phyloP scores from a whole-genome alignment of 1,140 invertebrate genomes.

The Venturia canescens region DNA sequence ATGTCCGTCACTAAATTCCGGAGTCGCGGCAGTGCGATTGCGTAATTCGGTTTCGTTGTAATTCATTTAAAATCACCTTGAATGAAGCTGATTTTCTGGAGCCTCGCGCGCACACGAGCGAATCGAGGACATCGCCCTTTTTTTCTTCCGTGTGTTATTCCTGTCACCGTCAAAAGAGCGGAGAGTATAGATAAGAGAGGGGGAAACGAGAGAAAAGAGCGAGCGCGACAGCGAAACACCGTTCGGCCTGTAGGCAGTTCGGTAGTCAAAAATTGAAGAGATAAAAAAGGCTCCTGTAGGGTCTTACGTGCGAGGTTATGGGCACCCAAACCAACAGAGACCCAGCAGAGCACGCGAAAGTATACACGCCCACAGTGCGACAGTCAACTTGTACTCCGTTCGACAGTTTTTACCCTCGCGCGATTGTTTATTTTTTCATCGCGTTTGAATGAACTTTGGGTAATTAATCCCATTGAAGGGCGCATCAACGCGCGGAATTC shows the following conservation, averaged over 20 bases:
- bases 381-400: not conserved
- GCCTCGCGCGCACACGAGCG: not conserved
- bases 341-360: not conserved
- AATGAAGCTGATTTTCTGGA: too few species aligned
- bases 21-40: too few species aligned
- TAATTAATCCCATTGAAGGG: too few species aligned
- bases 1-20: not conserved
- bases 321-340: not conserved
- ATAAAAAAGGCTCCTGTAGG: slow-evolving; percentile 18
- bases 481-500: too few species aligned
- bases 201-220: not conserved
- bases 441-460: too few species aligned
- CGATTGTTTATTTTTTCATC: too few species aligned
- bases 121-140: slow-evolving; percentile 37
- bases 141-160: slow-evolving; percentile 43
- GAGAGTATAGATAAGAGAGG: not conserved
- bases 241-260: not conserved
- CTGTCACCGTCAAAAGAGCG: slow-evolving; percentile 7
- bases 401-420: not conserved
- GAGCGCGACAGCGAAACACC: not conserved
- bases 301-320: slow-evolving; percentile 4
- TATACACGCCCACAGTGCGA: not conserved
- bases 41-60: too few species aligned
- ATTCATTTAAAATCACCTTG: too few species aligned
- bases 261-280: slow-evolving; percentile 25